Base-by-base conservation (phyloP, 1,140 invertebrate genomes). In the Oryctes rhinoceros region DNA sequence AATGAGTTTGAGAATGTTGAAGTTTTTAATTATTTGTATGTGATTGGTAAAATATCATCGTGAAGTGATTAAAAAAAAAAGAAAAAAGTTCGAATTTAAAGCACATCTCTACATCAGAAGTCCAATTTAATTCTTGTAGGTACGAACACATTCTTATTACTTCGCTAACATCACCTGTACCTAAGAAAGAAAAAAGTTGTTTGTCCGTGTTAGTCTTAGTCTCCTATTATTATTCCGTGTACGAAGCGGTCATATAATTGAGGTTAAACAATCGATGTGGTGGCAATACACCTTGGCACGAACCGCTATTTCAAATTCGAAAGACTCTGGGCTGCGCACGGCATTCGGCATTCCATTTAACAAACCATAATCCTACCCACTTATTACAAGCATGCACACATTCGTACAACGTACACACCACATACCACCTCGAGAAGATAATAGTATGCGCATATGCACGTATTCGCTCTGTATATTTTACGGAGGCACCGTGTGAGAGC, bases 211-310 rank as follows among this genome's bases (percentile, higher is more conserved):
- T 18, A n/a, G 53, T 18, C n/a, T 59, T 18, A 4, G 1, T 18
- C 53, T 18, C 18, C 18, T 18, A 59, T 59, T 59, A 18, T 59
- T 59, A 59, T 59, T 59, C 53, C 18, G 15, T 59, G 18, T 18
- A 3, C 53, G 53, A n/a, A 59, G 53, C 53, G 18, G n/a, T 59
- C 53, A 18, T 59, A 59, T 59, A 59, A 59, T 59, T 59, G 53
- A 59, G 53, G 53, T 59, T 59, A 59, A 59, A 59, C 53, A 59
- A 59, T 59, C 53, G 53, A 15, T 18, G 53, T 3, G 53, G 15
- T 59, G 53, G n/a, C 49, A 18, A 59, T 59, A 59, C 53, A 59
- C 53, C 53, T 59, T 59, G 18, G 53, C 53, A 59, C 53, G 53
- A 59, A 59, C n/a, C n/a, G n/a, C 53, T 18, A 18, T 59, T 59